A percentile compares a stretch with the other conserved stretches of the same genome.
Conservation (phyloP, 1,140 invertebrate species). For the Babylonia areolata region DNA sequence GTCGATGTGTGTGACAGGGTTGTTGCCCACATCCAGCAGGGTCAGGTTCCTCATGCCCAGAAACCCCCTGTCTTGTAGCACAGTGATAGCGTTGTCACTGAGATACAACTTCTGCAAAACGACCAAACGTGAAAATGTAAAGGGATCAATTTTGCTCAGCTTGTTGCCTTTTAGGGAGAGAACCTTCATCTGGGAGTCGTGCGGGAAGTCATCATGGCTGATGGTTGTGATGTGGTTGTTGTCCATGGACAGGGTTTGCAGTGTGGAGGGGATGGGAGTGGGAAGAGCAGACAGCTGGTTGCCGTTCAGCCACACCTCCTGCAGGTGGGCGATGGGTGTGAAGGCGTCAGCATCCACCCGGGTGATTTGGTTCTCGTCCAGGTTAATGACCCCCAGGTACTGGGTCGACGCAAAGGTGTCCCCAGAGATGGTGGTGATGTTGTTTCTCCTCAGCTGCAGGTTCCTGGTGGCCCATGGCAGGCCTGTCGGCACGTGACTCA, state of each 20-base stretch:
- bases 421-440: constrained; percentile 83
- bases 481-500: constrained; percentile 87
- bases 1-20: constrained; percentile 74
- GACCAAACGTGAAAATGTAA: constrained; percentile 49
- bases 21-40: constrained; percentile 76
- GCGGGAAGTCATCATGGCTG: constrained; percentile 69
- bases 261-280: constrained; percentile 81
- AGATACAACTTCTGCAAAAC: constrained; percentile 77
- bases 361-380: constrained; percentile 86
- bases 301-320: constrained; percentile 44
- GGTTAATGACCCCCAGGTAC: constrained; percentile 86
- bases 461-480: constrained; percentile 89
- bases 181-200: constrained; percentile 48
- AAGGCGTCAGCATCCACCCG: constrained; percentile 87
- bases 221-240: constrained; percentile 79
- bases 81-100: constrained; percentile 72
- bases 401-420: constrained; percentile 93
- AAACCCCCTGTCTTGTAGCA: constrained; percentile 70
- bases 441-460: constrained; percentile 86
- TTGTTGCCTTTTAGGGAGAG: constrained; percentile 57
- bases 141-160: constrained; percentile 41
- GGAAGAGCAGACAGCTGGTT: constrained; percentile 81
- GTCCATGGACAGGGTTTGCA: constrained; percentile 86
- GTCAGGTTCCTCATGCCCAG: constrained; percentile 80
- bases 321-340: constrained; percentile 84